phyloP scores from a whole-genome alignment of 2,113 vertebrate genomes.

The Eidolon helvum region DNA sequence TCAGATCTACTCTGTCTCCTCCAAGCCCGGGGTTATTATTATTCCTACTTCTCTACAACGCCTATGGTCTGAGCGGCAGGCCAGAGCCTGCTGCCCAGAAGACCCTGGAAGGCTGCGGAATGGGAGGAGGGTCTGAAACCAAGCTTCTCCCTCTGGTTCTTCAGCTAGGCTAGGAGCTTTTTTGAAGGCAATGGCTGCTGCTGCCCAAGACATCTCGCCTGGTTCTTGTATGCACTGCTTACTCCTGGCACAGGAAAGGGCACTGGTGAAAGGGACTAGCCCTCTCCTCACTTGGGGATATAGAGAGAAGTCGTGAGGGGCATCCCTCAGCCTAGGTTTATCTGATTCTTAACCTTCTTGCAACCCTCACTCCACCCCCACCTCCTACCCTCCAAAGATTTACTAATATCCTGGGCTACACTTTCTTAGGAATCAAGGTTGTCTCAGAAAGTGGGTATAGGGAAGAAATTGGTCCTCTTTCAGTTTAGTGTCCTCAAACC shows the following conservation, averaged over 20 bases:
- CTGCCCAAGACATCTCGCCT: not conserved
- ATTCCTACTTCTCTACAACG: not conserved
- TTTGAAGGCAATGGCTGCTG: not conserved
- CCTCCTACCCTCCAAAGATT: not conserved
- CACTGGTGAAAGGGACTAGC: not conserved
- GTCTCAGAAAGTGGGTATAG: not conserved
- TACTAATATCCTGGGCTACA: not conserved
- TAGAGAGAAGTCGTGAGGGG: not conserved
- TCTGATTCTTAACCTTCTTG: not conserved
- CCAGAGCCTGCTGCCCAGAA: not conserved
- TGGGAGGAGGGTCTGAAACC: slow-evolving; percentile 42
- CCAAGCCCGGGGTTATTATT: not conserved
- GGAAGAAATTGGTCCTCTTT: not conserved
- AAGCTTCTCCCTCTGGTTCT: not conserved
- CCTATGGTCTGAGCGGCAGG: not conserved
- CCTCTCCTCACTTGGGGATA: not conserved
- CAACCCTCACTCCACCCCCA: not conserved
- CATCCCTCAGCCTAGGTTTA: not conserved
- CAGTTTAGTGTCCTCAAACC: not conserved
- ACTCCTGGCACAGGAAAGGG: not conserved
- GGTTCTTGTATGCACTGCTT: not conserved
- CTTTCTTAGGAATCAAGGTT: not conserved
- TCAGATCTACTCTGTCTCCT: not conserved
- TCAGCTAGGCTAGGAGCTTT: not conserved
- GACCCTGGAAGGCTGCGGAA: slow-evolving; percentile 67